Evolutionary conservation across 2,888 invertebrate species (phyloP).

Genomic region (Suillia variegata): DNA sequence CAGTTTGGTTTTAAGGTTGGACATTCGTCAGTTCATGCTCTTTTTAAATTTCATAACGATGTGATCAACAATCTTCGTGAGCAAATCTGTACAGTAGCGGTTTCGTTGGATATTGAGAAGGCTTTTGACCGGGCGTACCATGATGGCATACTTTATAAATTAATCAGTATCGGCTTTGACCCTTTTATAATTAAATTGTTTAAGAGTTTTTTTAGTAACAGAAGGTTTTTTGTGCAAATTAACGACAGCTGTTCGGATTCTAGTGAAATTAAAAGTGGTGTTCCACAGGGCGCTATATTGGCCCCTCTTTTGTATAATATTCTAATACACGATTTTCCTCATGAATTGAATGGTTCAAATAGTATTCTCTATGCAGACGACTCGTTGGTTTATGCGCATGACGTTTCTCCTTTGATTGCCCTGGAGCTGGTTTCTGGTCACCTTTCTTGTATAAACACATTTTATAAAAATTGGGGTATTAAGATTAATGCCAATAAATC

Average conservation of each 20-base stretch:
- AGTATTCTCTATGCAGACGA: conserved; percentile 24
- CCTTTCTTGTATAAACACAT: background rate
- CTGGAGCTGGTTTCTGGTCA: background rate
- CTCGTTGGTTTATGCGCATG: conserved; percentile 14
- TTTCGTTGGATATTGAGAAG: conserved; percentile 18
- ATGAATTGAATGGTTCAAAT: conserved; percentile 4
- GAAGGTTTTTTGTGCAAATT: conserved; percentile 8
- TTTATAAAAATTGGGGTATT: conserved; percentile 20
- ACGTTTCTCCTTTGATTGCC: background rate
- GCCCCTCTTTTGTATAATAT: conserved; percentile 12
- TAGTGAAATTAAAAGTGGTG: conserved; percentile 11
- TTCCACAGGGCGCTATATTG: conserved; percentile 15
- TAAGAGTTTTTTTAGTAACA: too few relatives aligned
- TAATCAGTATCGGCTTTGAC: too few relatives aligned
- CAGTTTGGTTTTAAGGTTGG: too few relatives aligned
- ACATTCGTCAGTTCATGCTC: too few relatives aligned
- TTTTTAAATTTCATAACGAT: conserved; percentile 23
- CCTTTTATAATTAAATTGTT: too few relatives aligned
- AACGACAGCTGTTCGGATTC: too few relatives aligned
- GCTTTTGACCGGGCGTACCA: conserved; percentile 19
- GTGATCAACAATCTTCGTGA: conserved; percentile 15
- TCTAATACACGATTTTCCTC: conserved; percentile 23
- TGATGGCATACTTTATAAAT: conserved; percentile 12
- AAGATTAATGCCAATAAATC: conserved; percentile 14
- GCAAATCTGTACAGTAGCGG: conserved; percentile 16